These are phyloP conservation scores for Phortica magna DNA, from an alignment of 2,888 invertebrate species.

Conservation along the genomic window DNA sequence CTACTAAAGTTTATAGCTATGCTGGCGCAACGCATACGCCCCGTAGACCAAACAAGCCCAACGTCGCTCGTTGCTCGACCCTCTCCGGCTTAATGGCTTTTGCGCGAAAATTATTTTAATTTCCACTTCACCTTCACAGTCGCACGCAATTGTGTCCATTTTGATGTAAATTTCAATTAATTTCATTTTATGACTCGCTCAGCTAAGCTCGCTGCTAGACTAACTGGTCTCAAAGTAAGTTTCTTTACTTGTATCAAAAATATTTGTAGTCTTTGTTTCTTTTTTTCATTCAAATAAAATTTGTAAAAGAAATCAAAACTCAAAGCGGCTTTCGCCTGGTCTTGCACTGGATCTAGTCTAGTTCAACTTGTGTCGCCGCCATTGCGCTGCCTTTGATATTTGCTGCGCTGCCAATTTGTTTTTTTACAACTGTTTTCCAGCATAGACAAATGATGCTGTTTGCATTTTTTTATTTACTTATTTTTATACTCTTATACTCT, in stretches of 20 bases:
- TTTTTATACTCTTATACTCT: no score
- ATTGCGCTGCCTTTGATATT: background rate
- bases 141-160: constrained; percentile 30
- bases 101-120: constrained; percentile 44
- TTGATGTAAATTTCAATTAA: constrained; percentile 13
- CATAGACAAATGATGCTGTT: background rate
- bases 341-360: background rate
- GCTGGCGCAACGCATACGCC: background rate
- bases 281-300: background rate
- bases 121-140: constrained; percentile 59
- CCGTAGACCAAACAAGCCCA: constrained; percentile 12
- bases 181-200: constrained; percentile 1
- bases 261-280: background rate
- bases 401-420: background rate
- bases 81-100: constrained; percentile 11
- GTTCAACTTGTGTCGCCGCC: background rate
- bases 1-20: background rate
- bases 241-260: background rate
- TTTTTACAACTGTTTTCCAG: background rate
- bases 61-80: background rate
- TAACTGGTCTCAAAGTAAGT: background rate
- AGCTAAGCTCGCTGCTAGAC: background rate
- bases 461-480: background rate
- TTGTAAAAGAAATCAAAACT: constrained; percentile 4
- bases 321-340: constrained; percentile 6